Conservation (phyloP, 2,888 invertebrate genomes). For the Drosophila sordidapex region DNA sequence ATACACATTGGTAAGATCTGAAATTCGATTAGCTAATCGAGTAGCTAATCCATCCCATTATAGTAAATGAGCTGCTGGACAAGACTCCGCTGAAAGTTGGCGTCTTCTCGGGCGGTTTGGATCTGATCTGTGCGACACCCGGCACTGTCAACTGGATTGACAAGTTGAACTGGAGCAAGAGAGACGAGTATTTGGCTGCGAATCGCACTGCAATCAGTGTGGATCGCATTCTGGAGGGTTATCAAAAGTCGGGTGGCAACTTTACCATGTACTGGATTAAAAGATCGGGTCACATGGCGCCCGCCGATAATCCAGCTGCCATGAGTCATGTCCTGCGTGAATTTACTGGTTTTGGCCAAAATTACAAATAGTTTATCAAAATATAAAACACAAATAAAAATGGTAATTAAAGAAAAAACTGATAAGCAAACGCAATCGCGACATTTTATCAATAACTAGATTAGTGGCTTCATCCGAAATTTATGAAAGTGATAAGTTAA, state of each 20-base stretch:
- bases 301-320: slow-evolving; percentile 90
- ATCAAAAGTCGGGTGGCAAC: slow-evolving; percentile 87
- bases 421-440: slow-evolving; percentile 35
- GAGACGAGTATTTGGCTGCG: slow-evolving; percentile 87
- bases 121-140: slow-evolving; percentile 93
- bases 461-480: slow-evolving; percentile 34
- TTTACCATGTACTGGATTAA: slow-evolving; percentile 84
- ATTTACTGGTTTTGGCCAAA: slow-evolving; percentile 73
- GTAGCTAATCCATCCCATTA: slow-evolving; percentile 56
- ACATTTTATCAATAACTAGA: slow-evolving; percentile 22
- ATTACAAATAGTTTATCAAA: neutral
- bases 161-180: slow-evolving; percentile 88
- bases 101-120: slow-evolving; percentile 92
- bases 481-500: slow-evolving; percentile 41
- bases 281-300: slow-evolving; percentile 85
- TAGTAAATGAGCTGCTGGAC: slow-evolving; percentile 89
- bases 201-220: slow-evolving; percentile 87
- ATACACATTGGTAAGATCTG: slow-evolving; percentile 87
- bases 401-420: neutral
- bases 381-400: slow-evolving; percentile 7
- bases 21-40: neutral
- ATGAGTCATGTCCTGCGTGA: slow-evolving; percentile 87
- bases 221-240: slow-evolving; percentile 89
- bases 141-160: slow-evolving; percentile 92
- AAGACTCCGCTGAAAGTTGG: slow-evolving; percentile 89